A percentile compares a stretch with the other conserved stretches of the same genome.
Conservation (phyloP, 2,888 invertebrate genomes). For the Scelioninae gen. 1 region DNA sequence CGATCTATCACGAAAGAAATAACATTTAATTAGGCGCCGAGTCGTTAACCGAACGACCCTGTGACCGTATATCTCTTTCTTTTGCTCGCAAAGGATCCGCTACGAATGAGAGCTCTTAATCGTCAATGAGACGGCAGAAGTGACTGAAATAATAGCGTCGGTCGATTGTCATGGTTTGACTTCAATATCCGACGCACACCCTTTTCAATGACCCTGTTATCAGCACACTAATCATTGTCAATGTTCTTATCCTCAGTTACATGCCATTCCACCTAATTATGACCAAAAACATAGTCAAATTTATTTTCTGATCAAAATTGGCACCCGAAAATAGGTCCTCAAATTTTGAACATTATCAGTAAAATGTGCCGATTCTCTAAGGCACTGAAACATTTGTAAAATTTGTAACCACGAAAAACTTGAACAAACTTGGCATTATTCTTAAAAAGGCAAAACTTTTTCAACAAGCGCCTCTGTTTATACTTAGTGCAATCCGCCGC, state of each 20-base stretch:
- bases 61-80: conserved; percentile 71
- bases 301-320: too few species aligned
- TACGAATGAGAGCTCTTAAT: conserved; percentile 64
- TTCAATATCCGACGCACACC: conserved; percentile 53
- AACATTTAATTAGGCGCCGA: conserved; percentile 74
- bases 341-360: too few species aligned
- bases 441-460: conserved; percentile 3
- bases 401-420: too few species aligned
- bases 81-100: conserved; percentile 63
- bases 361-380: too few species aligned
- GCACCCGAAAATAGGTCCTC: too few species aligned
- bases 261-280: too few species aligned
- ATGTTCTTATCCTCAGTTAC: too few species aligned
- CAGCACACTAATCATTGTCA: conserved; percentile 62
- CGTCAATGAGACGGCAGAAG: conserved; percentile 68
- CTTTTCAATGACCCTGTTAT: conserved; percentile 68
- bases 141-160: conserved; percentile 63
- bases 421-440: neutral
- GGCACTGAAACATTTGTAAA: too few species aligned
- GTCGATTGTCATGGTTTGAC: conserved; percentile 66
- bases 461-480: neutral
- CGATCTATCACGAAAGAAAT: conserved; percentile 72
- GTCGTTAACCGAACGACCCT: conserved; percentile 72
- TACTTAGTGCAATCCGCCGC: conserved; percentile 13
- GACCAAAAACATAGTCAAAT: too few species aligned